Evolutionary conservation across 1,140 invertebrate species (phyloP), one percentile per base, ranked within the genome.

Genomic region (Heliconius nattereri): DNA sequence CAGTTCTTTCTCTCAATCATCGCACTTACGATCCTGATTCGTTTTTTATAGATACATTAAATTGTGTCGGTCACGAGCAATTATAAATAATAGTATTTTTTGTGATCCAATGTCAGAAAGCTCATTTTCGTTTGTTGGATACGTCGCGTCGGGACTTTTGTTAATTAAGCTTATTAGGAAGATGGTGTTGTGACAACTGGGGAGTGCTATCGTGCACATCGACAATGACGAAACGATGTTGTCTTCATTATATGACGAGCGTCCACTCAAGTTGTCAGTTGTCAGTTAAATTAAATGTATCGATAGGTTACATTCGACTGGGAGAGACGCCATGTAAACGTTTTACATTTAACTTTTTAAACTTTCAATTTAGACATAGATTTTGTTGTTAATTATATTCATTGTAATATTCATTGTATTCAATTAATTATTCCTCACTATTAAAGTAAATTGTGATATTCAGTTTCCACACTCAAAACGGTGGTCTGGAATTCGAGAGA

Each of bases 161-260:
- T 93, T 94, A 94, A 94, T 94, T 94, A 92, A 92, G 87, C 91
- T 94, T 92, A 94, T 94, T 94, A 94, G 89, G 87, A 85, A 91
- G 92, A 94, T 91, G 87, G 89, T 94, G 92, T 94, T 94, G 92
- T 94, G 92, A 94, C 92, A 94, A 93, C 87, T 89, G 84, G 87
- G 92, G 90, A 93, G 92, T 93, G 92, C 90, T 94, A 94, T 94
- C 92, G 92, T 94, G 92, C 84, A 85, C 90, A 94, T 94, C 92
- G 90, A 94, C 93, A 93, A 93, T 93, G 93, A 94, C 93, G 93
- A 94, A 94, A 94, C 92, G 93, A 91, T 90, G 90, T 92, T 92
- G 92, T 94, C 92, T 94, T 94, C 89, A 93, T 94, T 92, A 92
- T 93, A 90, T 93, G 93, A 93, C 91, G 92, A 92, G 92, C 92